Percentiles rank a stretch among this genome's conserved stretches.
phyloP scores from a whole-genome alignment of 2,113 vertebrate genomes.

The Corynorhinus townsendii region DNA sequence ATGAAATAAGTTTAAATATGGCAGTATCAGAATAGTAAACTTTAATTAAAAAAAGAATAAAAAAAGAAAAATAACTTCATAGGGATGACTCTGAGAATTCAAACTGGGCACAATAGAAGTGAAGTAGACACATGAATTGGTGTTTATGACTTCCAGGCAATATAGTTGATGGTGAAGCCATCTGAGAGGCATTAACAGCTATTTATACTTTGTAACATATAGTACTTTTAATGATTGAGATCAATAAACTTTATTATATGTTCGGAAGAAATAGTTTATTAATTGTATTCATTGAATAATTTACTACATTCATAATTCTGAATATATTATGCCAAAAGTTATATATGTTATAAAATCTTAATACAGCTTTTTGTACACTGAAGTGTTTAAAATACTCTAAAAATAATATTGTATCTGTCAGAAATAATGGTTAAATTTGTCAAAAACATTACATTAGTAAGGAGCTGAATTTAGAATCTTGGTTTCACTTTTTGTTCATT shows the following conservation, averaged over 20 bases:
- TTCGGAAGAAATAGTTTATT: not conserved
- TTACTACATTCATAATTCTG: not conserved
- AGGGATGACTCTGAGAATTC: not conserved
- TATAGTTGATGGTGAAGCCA: not conserved
- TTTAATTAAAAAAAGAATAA: too few relatives aligned
- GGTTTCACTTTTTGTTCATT: not conserved
- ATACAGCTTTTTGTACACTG: not conserved
- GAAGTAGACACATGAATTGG: not conserved
- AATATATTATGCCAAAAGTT: not conserved
- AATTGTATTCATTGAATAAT: not conserved
- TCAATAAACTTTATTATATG: not conserved
- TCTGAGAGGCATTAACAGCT: not conserved
- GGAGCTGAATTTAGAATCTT: not conserved
- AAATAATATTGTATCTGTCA: not conserved
- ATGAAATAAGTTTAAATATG: not conserved
- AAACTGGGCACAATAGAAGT: not conserved
- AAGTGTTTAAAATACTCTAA: not conserved
- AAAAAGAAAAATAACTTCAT: not conserved
- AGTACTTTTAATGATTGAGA: not conserved
- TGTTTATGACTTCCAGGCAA: not conserved
- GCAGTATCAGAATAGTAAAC: not conserved
- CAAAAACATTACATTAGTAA: not conserved
- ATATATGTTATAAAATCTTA: not conserved
- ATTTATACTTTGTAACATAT: not conserved
- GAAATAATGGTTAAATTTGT: conserved; percentile 7